A percentile compares a stretch with the other conserved stretches of the same genome.
These are phyloP conservation scores for Calephelis nemesis DNA, from an alignment of 1,140 invertebrate species.

Conservation along the genomic window DNA sequence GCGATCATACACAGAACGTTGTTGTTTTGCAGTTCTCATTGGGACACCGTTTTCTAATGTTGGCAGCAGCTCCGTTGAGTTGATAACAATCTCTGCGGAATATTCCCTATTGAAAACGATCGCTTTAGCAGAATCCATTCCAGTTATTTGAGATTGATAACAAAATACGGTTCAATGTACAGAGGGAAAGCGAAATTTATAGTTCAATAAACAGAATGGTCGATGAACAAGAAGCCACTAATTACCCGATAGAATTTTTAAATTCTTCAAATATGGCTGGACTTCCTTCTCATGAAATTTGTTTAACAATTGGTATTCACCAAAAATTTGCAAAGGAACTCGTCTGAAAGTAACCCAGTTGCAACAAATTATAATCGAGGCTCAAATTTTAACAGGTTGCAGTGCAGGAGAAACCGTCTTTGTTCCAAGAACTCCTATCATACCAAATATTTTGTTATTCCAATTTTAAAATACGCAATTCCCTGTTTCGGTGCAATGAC, in stretches of 20 bases:
- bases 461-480: too few species aligned
- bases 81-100: constrained; percentile 25
- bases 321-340: constrained; percentile 20
- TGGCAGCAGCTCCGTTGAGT: constrained; percentile 29
- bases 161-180: constrained; percentile 29
- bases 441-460: too few species aligned
- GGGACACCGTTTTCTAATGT: constrained; percentile 30
- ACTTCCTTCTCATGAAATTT: constrained; percentile 30
- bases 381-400: too few species aligned
- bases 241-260: constrained; percentile 31
- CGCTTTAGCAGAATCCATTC: too few species aligned
- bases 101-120: too few species aligned
- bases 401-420: too few species aligned
- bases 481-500: too few species aligned
- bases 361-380: too few species aligned
- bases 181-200: constrained; percentile 26
- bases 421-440: too few species aligned
- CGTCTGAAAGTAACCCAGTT: not conserved
- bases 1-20: constrained; percentile 24
- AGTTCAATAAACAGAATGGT: constrained; percentile 27
- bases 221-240: constrained; percentile 27
- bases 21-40: constrained; percentile 29
- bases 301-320: constrained; percentile 29
- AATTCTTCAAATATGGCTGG: constrained; percentile 30
- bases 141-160: constrained; percentile 29